A percentile compares a stretch with the other conserved stretches of the same genome.
phyloP scores from a whole-genome alignment of 2,888 invertebrate genomes.

The Papilio protenor region DNA sequence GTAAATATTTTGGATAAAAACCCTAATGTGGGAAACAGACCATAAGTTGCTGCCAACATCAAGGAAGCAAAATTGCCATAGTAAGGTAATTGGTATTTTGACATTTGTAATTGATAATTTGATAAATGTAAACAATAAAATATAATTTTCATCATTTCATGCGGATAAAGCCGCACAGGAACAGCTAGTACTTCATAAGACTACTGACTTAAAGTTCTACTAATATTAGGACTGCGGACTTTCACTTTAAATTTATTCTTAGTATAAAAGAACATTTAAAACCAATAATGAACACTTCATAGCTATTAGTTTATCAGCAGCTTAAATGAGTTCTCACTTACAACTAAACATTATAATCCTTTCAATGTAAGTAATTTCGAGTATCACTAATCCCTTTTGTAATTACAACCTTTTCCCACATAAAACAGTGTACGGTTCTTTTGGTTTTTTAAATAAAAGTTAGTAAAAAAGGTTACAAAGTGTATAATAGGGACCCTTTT shows the following conservation, averaged over 20 bases:
- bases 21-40: too few relatives aligned
- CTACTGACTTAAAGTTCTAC: too few relatives aligned
- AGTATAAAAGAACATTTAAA: not conserved
- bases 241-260: not conserved
- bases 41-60: too few relatives aligned
- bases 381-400: conserved; percentile 59
- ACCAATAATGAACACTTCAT: conserved; percentile 15
- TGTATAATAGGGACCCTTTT: conserved; percentile 61
- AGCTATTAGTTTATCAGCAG: conserved; percentile 38
- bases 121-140: too few relatives aligned
- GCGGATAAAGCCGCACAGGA: too few relatives aligned
- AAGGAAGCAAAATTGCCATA: too few relatives aligned
- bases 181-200: too few relatives aligned
- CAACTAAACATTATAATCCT: conserved; percentile 59
- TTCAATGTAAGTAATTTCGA: conserved; percentile 62
- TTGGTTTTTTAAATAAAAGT: conserved; percentile 61
- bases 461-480: conserved; percentile 59
- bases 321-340: conserved; percentile 55
- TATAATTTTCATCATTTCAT: too few relatives aligned
- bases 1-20: too few relatives aligned
- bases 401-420: conserved; percentile 63
- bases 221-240: too few relatives aligned
- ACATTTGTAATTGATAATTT: too few relatives aligned
- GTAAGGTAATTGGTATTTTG: too few relatives aligned
- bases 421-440: conserved; percentile 51